Conservation (phyloP, 2,888 invertebrate species). For the Dione juno region DNA sequence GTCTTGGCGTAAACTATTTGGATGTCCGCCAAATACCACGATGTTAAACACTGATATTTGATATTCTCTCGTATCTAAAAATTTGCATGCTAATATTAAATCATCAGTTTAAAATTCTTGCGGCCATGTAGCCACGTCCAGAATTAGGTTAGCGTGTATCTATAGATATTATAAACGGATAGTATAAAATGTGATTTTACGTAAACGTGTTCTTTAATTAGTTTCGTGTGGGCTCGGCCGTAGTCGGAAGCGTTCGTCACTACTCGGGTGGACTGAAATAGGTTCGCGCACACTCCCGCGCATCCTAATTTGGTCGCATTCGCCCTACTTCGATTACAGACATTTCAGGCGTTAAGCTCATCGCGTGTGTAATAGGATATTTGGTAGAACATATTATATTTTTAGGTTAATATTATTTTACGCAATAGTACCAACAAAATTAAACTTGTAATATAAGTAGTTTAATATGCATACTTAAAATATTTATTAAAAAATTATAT, state of each 20-base stretch:
- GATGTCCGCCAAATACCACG: conserved; percentile 61
- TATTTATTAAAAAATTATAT: too few species aligned
- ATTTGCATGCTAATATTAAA: conserved; percentile 25
- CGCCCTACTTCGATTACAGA: conserved; percentile 68
- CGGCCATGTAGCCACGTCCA: not conserved
- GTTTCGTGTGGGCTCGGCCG: conserved; percentile 31
- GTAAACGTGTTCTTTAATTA: conserved; percentile 42
- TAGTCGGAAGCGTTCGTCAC: conserved; percentile 55
- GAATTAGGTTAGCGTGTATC: not conserved
- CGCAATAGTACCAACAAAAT: not conserved
- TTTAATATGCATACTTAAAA: too few species aligned
- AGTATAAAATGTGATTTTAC: conserved; percentile 17
- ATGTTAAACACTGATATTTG: conserved; percentile 68
- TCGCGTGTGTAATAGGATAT: conserved; percentile 46
- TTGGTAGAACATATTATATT: not conserved
- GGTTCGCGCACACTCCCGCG: conserved; percentile 64
- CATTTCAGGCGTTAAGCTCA: conserved; percentile 52
- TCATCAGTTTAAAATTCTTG: conserved; percentile 13
- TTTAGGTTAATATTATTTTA: not conserved
- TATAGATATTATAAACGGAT: conserved; percentile 17
- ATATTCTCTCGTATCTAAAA: conserved; percentile 52
- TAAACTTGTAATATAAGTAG: not conserved
- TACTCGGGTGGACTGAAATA: conserved; percentile 72
- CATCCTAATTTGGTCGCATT: conserved; percentile 85
- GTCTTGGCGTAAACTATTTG: conserved; percentile 62